Evolutionary conservation across 2,797 vertebrate genomes (phyloP).

Genomic region (Orestias chungarensis): DNA sequence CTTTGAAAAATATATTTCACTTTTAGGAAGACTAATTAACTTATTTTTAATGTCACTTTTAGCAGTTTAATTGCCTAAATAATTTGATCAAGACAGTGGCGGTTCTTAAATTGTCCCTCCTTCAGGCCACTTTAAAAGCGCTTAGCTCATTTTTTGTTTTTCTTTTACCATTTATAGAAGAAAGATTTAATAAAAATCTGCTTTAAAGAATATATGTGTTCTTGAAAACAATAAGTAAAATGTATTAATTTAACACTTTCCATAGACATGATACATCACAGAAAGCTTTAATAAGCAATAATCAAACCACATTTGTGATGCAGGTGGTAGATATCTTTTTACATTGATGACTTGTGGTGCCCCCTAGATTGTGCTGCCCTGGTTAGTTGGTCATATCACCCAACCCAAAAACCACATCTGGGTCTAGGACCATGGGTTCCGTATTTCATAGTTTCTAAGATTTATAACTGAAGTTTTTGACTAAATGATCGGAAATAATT

Average conservation of each 20-base stretch:
- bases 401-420: background rate
- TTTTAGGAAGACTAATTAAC: background rate
- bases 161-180: background rate
- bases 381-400: background rate
- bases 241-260: background rate
- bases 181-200: background rate
- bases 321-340: background rate
- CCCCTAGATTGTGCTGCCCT: background rate
- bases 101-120: background rate
- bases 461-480: background rate
- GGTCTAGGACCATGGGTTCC: background rate
- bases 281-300: background rate
- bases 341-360: background rate
- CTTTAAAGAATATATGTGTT: background rate
- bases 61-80: background rate
- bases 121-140: background rate
- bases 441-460: background rate
- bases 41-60: background rate
- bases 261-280: background rate
- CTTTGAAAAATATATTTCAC: background rate
- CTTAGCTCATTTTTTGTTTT: background rate
- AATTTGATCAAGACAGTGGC: background rate
- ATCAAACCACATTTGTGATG: background rate
- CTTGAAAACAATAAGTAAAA: background rate
- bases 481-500: background rate